Evolutionary conservation across 2,888 invertebrate genomes (phyloP).

Genomic region (Sesamia inferens): DNA sequence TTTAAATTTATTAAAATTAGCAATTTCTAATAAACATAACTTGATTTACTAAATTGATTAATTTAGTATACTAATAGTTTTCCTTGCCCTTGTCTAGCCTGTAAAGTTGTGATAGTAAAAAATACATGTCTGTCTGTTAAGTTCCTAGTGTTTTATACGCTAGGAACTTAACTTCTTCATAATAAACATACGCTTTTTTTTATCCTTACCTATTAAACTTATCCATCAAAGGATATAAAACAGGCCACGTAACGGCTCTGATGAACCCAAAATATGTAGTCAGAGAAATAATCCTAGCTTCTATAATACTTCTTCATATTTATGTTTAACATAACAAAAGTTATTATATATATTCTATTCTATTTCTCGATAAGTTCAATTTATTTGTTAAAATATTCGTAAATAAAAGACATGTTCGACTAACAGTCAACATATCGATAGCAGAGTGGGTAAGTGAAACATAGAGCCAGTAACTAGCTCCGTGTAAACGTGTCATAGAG

Average conservation of each 20-base stretch:
- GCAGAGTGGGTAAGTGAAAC: background rate
- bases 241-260: background rate
- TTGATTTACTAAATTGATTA: too few relatives aligned
- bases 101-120: too few relatives aligned
- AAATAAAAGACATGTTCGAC: background rate
- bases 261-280: background rate
- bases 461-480: constrained; percentile 13
- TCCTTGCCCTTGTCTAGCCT: too few relatives aligned
- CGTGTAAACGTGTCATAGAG: constrained; percentile 10
- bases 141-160: too few relatives aligned
- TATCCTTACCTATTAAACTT: background rate
- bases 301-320: background rate
- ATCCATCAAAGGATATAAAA: background rate
- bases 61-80: too few relatives aligned
- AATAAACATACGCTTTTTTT: background rate
- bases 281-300: background rate
- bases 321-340: too few relatives aligned
- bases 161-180: too few relatives aligned
- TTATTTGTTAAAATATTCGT: background rate
- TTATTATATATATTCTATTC: too few relatives aligned
- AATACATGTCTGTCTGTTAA: too few relatives aligned
- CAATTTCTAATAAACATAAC: too few relatives aligned
- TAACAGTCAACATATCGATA: background rate
- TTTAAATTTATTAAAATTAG: too few relatives aligned
- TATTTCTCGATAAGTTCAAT: background rate